Evolutionary conservation across 2,113 vertebrate species (phyloP).

Genomic region (Anolis carolinensis): DNA sequence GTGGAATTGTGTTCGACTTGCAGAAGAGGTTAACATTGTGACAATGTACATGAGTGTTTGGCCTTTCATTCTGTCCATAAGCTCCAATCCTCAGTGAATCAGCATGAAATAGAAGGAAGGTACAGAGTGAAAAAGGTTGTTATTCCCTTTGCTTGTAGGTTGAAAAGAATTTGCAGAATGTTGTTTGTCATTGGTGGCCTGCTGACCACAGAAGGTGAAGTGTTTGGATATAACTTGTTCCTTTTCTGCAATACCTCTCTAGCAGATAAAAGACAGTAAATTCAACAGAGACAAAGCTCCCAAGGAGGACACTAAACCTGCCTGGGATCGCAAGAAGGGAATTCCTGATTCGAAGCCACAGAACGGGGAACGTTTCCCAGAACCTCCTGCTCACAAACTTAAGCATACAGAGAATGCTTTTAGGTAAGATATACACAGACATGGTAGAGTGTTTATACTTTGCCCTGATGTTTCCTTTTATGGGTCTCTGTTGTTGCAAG

Average conservation of each 20-base stretch:
- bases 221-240: constrained; percentile 20
- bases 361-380: constrained; percentile 85
- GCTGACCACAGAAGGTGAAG: neutral
- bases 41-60: neutral
- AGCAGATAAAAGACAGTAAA: constrained; percentile 83
- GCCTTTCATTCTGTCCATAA: no score
- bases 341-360: constrained; percentile 80
- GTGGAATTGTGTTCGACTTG: neutral
- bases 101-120: neutral
- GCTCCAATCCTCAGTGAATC: neutral
- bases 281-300: constrained; percentile 70
- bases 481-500: neutral
- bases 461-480: neutral
- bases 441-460: fast-evolving
- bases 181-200: neutral
- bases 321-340: constrained; percentile 80
- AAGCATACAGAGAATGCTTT: constrained; percentile 87
- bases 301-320: constrained; percentile 77
- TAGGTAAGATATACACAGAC: constrained; percentile 77
- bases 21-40: neutral
- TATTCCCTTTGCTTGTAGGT: neutral
- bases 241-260: neutral
- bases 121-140: neutral
- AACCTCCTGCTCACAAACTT: constrained; percentile 81
- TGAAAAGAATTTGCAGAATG: neutral